These are phyloP conservation scores for Cheilinus undulatus DNA, from an alignment of 2,113 vertebrate genomes.

Conservation along the genomic window DNA sequence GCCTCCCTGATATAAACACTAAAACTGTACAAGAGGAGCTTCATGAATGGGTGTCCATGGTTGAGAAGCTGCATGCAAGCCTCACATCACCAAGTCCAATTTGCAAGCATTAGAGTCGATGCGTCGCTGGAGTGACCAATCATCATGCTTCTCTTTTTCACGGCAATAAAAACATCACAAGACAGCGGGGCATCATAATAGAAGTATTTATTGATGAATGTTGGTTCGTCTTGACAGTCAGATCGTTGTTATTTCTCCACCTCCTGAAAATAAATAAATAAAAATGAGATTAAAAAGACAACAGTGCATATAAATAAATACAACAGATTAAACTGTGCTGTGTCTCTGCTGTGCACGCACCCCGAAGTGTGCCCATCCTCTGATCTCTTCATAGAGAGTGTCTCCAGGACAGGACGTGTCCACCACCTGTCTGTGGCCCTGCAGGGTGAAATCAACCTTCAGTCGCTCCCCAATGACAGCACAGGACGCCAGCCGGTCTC, in stretches of 20 bases:
- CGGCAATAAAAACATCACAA: not conserved
- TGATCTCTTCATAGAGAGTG: constrained; percentile 83
- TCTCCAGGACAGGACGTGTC: constrained; percentile 87
- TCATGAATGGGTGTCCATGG: too few species aligned
- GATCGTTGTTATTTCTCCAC: constrained; percentile 11
- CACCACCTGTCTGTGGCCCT: constrained; percentile 88
- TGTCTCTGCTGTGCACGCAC: constrained; percentile 41
- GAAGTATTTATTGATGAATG: not conserved
- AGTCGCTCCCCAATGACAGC: constrained; percentile 75
- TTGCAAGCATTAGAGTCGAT: too few species aligned
- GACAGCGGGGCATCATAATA: too few species aligned
- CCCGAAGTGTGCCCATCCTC: constrained; percentile 84
- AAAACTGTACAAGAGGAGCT: too few species aligned
- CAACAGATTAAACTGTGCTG: not conserved
- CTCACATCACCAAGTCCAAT: too few species aligned
- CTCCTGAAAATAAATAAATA: constrained; percentile 47
- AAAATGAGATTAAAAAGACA: not conserved
- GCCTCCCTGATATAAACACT: too few species aligned
- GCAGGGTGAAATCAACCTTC: constrained; percentile 73
- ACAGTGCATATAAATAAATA: not conserved
- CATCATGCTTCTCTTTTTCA: too few species aligned
- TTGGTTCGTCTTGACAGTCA: not conserved
- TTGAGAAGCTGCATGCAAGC: too few species aligned
- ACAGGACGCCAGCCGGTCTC: constrained; percentile 82
- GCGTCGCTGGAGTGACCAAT: too few species aligned